phyloP scores from a whole-genome alignment of 92 coral and sea anemone species.

The Epizoanthus scotinus region DNA sequence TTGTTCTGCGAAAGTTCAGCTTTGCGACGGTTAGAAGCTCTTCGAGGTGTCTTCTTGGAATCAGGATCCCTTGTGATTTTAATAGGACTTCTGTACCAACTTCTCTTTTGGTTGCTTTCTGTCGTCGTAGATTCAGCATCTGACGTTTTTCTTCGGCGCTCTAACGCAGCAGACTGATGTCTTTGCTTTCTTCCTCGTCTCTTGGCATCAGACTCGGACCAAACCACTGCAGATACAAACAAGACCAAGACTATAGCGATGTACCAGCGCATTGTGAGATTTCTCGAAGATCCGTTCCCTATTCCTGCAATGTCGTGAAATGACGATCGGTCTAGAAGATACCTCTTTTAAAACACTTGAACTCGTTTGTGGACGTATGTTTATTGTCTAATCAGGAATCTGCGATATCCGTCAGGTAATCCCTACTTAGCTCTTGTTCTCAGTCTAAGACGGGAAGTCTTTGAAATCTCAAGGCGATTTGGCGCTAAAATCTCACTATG shows the following conservation, averaged over 20 bases:
- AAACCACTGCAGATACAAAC: constrained; percentile 7
- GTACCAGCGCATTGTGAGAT: constrained; percentile 33
- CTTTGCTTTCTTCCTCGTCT: neutral
- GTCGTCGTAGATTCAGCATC: neutral
- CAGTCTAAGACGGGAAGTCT: neutral
- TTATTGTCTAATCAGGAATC: neutral
- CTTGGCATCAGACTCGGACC: neutral
- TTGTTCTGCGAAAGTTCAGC: neutral
- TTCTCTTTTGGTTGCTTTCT: neutral
- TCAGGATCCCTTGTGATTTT: neutral
- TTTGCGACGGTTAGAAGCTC: constrained; percentile 24
- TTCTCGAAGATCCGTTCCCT: neutral
- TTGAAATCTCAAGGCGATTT: neutral
- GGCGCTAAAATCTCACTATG: neutral
- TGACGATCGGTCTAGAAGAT: constrained; percentile 6
- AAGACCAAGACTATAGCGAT: neutral
- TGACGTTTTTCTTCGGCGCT: neutral
- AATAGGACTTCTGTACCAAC: constrained; percentile 37
- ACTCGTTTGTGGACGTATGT: neutral
- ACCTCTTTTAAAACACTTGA: neutral
- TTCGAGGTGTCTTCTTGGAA: constrained; percentile 15
- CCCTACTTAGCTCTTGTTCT: constrained; percentile 31
- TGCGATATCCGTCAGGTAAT: constrained; percentile 7
- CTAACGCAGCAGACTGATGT: neutral
- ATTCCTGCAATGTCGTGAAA: neutral